A percentile compares a stretch with the other conserved stretches of the same genome.
phyloP scores from a whole-genome alignment of 2,113 vertebrate genomes.

The Festucalex cinctus region DNA sequence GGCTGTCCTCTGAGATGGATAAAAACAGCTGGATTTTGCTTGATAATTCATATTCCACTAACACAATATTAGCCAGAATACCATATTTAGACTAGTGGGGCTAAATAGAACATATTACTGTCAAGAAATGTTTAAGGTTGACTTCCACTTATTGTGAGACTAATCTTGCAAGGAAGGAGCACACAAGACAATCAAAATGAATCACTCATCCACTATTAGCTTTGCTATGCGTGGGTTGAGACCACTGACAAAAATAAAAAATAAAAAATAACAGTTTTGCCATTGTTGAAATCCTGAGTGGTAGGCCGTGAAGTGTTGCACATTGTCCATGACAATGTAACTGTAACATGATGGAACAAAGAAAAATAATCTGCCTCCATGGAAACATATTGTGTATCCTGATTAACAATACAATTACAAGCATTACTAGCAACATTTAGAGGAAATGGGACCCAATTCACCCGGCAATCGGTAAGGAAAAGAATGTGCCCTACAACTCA shows the following conservation, averaged over 20 bases:
- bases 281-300: neutral
- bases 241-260: neutral
- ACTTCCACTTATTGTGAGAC: too few species aligned
- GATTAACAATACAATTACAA: neutral
- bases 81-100: too few species aligned
- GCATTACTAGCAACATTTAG: neutral
- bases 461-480: constrained; percentile 18
- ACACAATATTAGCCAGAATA: too few species aligned
- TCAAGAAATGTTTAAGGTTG: too few species aligned
- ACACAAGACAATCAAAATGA: neutral
- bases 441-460: constrained; percentile 12
- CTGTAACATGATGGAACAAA: neutral
- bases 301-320: neutral
- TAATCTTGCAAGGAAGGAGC: neutral
- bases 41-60: too few species aligned
- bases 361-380: neutral
- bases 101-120: too few species aligned
- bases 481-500: constrained; percentile 9
- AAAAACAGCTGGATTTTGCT: too few species aligned
- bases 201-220: neutral
- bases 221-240: neutral
- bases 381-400: neutral
- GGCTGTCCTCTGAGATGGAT: too few species aligned
- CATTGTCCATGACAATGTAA: neutral
- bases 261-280: too few species aligned